These are phyloP conservation scores for Alviniconcha strummeri DNA, from an alignment of 2,888 invertebrate genomes.

Conservation along the genomic window DNA sequence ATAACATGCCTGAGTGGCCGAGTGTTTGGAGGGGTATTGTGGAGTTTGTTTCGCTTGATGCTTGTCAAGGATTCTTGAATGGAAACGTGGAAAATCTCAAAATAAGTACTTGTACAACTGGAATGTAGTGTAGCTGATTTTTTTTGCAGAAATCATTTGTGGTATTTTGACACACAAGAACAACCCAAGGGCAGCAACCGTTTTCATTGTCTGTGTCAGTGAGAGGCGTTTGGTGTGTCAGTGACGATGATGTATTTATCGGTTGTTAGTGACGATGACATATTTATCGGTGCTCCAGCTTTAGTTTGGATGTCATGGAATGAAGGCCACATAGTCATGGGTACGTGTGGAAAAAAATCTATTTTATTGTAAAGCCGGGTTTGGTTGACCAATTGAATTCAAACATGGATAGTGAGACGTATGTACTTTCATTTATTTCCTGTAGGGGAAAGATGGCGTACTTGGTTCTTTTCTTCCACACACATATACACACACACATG, in stretches of 20 bases:
- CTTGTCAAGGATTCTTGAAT: constrained; percentile 4
- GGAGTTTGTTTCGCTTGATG: neutral
- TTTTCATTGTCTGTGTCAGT: constrained; percentile 17
- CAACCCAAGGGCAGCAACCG: constrained; percentile 27
- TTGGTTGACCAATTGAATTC: neutral
- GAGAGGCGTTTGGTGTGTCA: constrained; percentile 6
- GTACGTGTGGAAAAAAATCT: constrained; percentile 1
- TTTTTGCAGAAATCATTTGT: neutral
- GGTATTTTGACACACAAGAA: constrained; percentile 11
- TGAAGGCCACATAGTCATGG: neutral
- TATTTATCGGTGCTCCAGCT: constrained; percentile 16
- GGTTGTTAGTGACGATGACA: constrained; percentile 6
- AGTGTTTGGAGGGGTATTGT: neutral
- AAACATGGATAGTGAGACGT: neutral
- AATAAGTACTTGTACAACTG: neutral
- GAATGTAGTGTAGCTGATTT: constrained; percentile 10
- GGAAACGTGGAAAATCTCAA: constrained; percentile 2
- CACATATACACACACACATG: constrained; percentile 6
- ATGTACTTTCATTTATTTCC: neutral
- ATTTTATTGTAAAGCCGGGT: neutral
- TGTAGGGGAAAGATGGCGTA: neutral
- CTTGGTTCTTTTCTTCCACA: constrained; percentile 12
- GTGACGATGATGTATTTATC: constrained; percentile 14
- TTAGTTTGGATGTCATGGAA: constrained; percentile 2
- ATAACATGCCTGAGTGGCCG: neutral